Evolutionary conservation across 1,140 invertebrate genomes (phyloP).

Genomic region (Drosophila nebulosa): DNA sequence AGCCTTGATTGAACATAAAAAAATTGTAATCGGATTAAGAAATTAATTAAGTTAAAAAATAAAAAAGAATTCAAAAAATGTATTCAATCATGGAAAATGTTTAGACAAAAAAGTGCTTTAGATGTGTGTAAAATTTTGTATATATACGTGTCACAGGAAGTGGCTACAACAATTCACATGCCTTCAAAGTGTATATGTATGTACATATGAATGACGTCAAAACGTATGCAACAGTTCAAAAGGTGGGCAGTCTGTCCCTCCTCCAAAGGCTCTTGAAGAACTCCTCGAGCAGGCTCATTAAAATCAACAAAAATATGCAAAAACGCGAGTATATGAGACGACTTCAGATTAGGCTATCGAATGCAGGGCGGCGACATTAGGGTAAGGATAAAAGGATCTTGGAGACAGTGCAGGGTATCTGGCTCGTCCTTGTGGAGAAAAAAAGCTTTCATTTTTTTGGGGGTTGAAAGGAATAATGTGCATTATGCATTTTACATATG

Average conservation of each 20-base stretch:
- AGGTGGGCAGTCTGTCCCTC: no score
- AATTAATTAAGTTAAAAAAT: background rate
- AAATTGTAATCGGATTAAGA: background rate
- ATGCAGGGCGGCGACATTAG: no score
- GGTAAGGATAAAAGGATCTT: no score
- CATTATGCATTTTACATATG: slow-evolving; percentile 38
- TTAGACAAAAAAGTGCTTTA: background rate
- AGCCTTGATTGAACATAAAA: background rate
- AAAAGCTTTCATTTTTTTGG: background rate
- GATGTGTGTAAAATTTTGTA: background rate
- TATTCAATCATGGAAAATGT: background rate
- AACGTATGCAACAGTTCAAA: no score
- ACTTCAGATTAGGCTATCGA: no score
- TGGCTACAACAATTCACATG: background rate
- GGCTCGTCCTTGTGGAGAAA: background rate
- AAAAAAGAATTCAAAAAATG: background rate
- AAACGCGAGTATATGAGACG: no score
- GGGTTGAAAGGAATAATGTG: slow-evolving; percentile 40
- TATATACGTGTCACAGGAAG: background rate
- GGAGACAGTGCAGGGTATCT: background rate
- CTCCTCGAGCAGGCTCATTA: no score
- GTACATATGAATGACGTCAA: background rate
- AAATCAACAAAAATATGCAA: no score
- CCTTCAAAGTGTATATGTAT: background rate
- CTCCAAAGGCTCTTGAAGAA: no score